Evolutionary conservation across 2,797 vertebrate species (phyloP).

Genomic region (Gambusia yucatana): DNA sequence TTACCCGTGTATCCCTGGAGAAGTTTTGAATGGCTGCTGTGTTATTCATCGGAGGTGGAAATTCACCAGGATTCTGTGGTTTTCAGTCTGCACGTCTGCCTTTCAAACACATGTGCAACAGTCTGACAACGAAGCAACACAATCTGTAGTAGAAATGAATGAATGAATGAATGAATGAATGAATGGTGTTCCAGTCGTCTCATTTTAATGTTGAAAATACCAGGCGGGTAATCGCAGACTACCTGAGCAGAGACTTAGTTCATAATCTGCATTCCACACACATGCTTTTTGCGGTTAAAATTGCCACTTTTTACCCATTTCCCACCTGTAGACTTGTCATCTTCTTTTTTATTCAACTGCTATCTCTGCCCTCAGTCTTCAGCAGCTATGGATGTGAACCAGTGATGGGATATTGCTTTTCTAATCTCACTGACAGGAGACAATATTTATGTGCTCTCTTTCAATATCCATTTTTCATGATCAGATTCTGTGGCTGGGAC

Average conservation of each 20-base stretch:
- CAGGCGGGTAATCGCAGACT: not conserved
- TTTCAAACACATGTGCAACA: conserved; percentile 35
- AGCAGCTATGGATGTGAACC: conserved; percentile 56
- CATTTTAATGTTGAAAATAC: not conserved
- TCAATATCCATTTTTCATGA: conserved; percentile 76
- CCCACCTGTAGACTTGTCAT: conserved; percentile 35
- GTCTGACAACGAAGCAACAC: not conserved
- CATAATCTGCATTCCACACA: not conserved
- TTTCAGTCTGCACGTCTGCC: conserved; percentile 30
- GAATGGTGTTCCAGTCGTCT: not conserved
- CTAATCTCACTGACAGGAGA: conserved; percentile 81
- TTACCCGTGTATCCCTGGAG: conserved; percentile 59
- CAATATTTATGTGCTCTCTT: conserved; percentile 81
- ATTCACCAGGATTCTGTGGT: conserved; percentile 49
- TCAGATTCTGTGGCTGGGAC: conserved; percentile 37
- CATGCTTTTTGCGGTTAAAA: not conserved
- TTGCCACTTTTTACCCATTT: conserved; percentile 21
- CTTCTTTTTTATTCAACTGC: conserved; percentile 14
- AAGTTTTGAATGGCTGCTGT: conserved; percentile 63
- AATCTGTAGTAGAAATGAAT: not conserved
- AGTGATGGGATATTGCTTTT: conserved; percentile 81
- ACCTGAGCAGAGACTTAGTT: not conserved
- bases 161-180: not conserved
- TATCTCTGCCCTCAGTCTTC: conserved; percentile 41
- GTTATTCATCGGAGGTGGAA: conserved; percentile 69